Evolutionary conservation across 2,888 invertebrate species (phyloP).

Genomic region (Agrilus cyanescens): DNA sequence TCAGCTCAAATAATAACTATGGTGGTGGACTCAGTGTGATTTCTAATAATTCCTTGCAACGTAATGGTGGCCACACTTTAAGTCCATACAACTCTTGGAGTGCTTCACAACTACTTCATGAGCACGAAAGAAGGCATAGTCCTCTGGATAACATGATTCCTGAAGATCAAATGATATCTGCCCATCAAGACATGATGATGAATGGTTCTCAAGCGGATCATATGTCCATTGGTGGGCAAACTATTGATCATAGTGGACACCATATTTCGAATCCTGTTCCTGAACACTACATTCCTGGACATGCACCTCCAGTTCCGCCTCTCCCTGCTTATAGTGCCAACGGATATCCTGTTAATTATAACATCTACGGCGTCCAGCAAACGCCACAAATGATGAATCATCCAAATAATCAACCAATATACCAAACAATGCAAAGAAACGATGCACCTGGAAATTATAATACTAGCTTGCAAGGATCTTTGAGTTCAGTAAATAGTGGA

Average conservation of each 20-base stretch:
- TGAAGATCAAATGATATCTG: conserved; percentile 24
- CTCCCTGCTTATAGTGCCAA: conserved; percentile 35
- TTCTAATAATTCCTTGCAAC: conserved; percentile 33
- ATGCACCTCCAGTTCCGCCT: conserved; percentile 39
- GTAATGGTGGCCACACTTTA: conserved; percentile 33
- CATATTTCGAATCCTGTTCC: conserved; percentile 20
- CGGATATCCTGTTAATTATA: conserved; percentile 35
- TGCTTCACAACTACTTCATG: conserved; percentile 45
- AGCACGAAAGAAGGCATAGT: conserved; percentile 44
- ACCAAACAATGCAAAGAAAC: conserved; percentile 34
- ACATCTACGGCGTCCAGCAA: conserved; percentile 36
- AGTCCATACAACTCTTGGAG: conserved; percentile 49
- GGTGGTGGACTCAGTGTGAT: conserved; percentile 30
- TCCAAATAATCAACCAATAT: conserved; percentile 28
- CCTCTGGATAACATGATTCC: conserved; percentile 29
- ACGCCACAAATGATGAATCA: conserved; percentile 13
- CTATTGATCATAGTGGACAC: conserved; percentile 30
- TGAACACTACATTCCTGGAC: conserved; percentile 25
- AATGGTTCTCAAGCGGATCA: conserved; percentile 29
- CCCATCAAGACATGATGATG: conserved; percentile 25
- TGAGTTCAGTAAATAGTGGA: conserved; percentile 44
- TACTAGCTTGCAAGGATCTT: conserved; percentile 42
- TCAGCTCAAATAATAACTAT: conserved; percentile 23
- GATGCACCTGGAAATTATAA: conserved; percentile 35
- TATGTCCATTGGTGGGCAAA: conserved; percentile 27